Base-by-base conservation (phyloP, 2,888 invertebrate species). In the Ophioninae sp. region DNA sequence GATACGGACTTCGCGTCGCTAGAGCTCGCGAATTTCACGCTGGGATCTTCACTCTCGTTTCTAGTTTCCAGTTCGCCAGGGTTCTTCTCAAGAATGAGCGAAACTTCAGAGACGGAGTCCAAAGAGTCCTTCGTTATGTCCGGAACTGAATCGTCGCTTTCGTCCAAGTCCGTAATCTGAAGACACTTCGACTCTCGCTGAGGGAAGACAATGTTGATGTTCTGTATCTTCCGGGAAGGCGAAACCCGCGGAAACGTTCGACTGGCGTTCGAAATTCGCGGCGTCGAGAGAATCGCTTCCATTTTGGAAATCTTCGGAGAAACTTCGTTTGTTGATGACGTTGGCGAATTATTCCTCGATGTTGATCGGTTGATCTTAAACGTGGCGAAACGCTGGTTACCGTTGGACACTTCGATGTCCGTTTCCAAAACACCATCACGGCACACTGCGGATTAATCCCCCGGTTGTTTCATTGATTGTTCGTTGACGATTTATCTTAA, bases 231-330 rank as follows among this genome's bases (percentile, higher is more conserved):
- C 13, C 89, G 84, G 1, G 90, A 89, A 0, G 89, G 90, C 0
- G 89, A 89, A 5, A 88, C 37, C 17, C 88, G 88, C 0, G 91
- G 91, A 39, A 87, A 89, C 0, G 90, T 90, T n/a, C 83, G 81
- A 61, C 88, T 88, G 7, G 81, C 74, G 37, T 86, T 83, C 10
- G 6, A 20, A 0, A 72, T 10, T 3, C 67, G 79, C 13, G 79
- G 30, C 56, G 73, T 81, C 20, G 75, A 6, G 1, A 50, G 7
- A 6, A 44, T 70, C 8, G 67, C 64, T 0, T 81, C 44, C n/a
- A 0, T 0, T 13, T 7, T 56, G 8, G 8, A 23, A 23, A 8
- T 39, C 20, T 72, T 67, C 67, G 70, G 7, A 20, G 70, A 20
- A 17, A 39, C 30, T 8, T 72, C 13, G 8, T 65, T 23, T 30